Conservation (phyloP, 2,113 vertebrate species). For the Lathamus discolor region DNA sequence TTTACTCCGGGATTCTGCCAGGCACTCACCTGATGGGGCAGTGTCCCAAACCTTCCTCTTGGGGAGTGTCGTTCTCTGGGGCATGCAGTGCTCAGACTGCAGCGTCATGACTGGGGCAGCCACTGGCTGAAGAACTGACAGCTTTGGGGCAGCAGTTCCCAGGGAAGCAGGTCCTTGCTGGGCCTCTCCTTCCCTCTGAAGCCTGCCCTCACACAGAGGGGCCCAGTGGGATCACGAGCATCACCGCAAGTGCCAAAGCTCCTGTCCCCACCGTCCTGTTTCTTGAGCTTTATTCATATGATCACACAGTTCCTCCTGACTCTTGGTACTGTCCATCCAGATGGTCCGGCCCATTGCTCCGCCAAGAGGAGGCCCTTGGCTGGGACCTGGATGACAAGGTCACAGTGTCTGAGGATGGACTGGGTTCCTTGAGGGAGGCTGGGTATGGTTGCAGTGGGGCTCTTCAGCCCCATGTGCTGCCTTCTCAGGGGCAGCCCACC, state of each 20-base stretch:
- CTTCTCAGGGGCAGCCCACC: not conserved
- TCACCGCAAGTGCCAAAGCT: not conserved
- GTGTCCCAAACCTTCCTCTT: accelerated
- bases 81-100: accelerated
- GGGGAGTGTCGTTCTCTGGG: too few species aligned
- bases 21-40: not conserved
- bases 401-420: not conserved
- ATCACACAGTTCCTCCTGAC: too few species aligned
- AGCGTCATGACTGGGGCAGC: accelerated
- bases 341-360: accelerated
- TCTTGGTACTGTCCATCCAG: not conserved
- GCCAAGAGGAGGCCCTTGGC: not conserved
- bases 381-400: not conserved
- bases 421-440: not conserved
- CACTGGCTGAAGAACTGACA: not conserved
- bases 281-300: not conserved
- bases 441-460: not conserved
- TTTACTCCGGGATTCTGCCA: accelerated
- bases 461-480: accelerated
- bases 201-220: not conserved
- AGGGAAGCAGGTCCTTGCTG: not conserved
- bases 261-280: not conserved
- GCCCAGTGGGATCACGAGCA: not conserved
- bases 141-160: not conserved
- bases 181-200: not conserved